Base-by-base conservation (phyloP, 2,888 invertebrate genomes). In the Biston stratarius region DNA sequence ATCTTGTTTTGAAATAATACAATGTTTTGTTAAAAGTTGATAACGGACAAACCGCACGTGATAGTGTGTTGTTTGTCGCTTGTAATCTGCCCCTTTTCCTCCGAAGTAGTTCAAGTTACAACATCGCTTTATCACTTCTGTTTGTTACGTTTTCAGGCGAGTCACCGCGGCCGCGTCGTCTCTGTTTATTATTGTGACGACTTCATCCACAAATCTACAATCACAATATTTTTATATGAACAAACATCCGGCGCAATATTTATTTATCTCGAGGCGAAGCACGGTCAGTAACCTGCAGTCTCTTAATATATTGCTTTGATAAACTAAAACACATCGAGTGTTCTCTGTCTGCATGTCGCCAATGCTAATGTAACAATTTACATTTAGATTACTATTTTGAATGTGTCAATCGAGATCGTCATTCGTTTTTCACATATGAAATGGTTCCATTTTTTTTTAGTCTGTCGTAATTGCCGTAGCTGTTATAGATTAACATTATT, bases 221-320 rank as follows among this genome's bases (percentile, higher is more conserved):
- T 64, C 57, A 49, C 53, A 56, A 76, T 74, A 76, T 76, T 78
- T 77, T 77, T 66, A 64, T 73, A 64, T 40, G 66, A 59, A 69
- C 77, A 76, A 78, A 77, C 77, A 79, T 81, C 76, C 77, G 78
- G 61, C 75, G 72, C 72, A 70, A 69, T 77, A 73, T 78, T 77
- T 76, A 71, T 74, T 74, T 79, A 74, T 76, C 75, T 80, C 77
- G 73, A 77, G 61, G 44, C 61, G 58, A 36, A 68, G 56, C 36
- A 69, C 79, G 83, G 82, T 82, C 82, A 82, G 68, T 80, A 78
- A 84, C 83, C 83, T 74, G 67, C 63, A 71, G 59, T 48, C 57
- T 71, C 69, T 64, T 67, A 71, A 77, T 78, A 75, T 77, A 78
- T 77, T 76, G 74, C 73, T 68, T 67, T 69, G 80, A 81, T 82